Evolutionary conservation across 2,113 vertebrate species (phyloP).

Genomic region (Genyomyrus donnyi): DNA sequence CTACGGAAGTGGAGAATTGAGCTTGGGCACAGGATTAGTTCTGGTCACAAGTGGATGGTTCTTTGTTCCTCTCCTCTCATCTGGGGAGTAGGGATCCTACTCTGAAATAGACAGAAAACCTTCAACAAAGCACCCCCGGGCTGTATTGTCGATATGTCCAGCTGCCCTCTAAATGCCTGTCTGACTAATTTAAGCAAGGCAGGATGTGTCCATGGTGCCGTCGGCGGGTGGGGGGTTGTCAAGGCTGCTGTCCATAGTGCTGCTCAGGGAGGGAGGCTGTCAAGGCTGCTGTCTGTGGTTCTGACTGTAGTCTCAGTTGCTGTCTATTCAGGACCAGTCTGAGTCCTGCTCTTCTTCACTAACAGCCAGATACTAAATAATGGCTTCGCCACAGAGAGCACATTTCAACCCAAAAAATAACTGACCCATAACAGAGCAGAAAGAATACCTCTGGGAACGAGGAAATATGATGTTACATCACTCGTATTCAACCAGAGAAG

Average conservation of each 20-base stretch:
- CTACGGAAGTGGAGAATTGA: neutral
- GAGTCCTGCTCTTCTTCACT: neutral
- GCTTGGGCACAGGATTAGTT: neutral
- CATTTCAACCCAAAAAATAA: neutral
- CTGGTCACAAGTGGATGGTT: neutral
- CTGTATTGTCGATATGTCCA: neutral
- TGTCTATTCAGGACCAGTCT: neutral
- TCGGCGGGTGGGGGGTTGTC: neutral
- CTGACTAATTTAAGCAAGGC: neutral
- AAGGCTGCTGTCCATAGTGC: neutral
- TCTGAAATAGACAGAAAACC: neutral
- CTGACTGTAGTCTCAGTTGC: neutral
- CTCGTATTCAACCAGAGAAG: neutral
- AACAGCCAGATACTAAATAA: neutral
- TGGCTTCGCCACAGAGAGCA: neutral
- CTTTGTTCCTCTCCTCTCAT: neutral
- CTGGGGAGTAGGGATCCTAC: neutral
- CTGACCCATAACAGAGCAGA: neutral
- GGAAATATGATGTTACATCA: neutral
- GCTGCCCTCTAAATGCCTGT: neutral
- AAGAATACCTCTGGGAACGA: neutral
- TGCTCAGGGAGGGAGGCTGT: neutral
- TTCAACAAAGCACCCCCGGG: neutral
- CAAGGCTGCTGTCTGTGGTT: neutral
- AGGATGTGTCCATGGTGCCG: neutral